phyloP scores from a whole-genome alignment of 2,888 invertebrate genomes.

The Polietes domitor region DNA sequence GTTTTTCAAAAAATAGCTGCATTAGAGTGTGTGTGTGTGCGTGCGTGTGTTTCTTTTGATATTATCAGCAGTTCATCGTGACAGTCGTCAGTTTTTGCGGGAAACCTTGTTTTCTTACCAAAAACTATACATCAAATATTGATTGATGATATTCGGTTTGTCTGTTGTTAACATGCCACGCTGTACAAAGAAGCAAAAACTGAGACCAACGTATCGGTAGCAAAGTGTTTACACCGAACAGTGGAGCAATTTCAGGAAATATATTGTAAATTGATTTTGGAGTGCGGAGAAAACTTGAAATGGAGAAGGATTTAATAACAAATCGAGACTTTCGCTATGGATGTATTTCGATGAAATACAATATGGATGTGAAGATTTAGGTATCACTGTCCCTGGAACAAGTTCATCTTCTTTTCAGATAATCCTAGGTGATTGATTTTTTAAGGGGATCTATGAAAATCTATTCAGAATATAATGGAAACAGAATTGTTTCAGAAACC shows the following conservation, averaged over 20 bases:
- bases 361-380: too few relatives aligned
- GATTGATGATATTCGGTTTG: constrained; percentile 56
- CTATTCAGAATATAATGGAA: too few relatives aligned
- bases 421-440: too few relatives aligned
- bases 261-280: not conserved
- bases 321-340: too few relatives aligned
- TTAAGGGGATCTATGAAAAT: too few relatives aligned
- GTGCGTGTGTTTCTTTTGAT: too few relatives aligned
- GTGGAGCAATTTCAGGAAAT: not conserved
- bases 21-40: not conserved
- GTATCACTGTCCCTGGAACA: too few relatives aligned
- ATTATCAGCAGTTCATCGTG: constrained; percentile 4
- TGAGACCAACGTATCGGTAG: not conserved
- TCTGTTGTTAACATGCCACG: constrained; percentile 16
- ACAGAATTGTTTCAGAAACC: too few relatives aligned
- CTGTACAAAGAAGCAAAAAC: not conserved
- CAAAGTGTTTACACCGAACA: constrained; percentile 6
- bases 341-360: too few relatives aligned
- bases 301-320: too few relatives aligned
- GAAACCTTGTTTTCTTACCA: constrained; percentile 4
- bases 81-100: constrained; percentile 12
- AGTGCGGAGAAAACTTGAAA: not conserved
- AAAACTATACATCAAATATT: constrained; percentile 53
- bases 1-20: not conserved
- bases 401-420: too few relatives aligned